phyloP scores from a whole-genome alignment of 2,888 invertebrate species.

The Melangyna quadrimaculata region DNA sequence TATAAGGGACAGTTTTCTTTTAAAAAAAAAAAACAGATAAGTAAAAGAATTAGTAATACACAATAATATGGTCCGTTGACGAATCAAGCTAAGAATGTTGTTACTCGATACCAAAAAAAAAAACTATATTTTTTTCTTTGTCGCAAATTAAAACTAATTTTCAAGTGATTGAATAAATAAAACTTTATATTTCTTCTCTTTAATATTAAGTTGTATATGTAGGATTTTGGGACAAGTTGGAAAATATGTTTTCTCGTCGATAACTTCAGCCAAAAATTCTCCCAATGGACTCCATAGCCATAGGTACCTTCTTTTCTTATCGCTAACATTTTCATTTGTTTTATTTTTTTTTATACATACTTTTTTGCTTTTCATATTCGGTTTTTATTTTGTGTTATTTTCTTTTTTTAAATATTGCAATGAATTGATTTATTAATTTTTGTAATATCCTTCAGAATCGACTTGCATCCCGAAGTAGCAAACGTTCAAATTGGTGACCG shows the following conservation, averaged over 20 bases:
- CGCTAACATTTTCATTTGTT: constrained; percentile 36
- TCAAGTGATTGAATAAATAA: background rate
- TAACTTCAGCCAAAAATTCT: constrained; percentile 87
- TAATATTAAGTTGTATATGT: constrained; percentile 80
- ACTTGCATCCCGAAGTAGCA: constrained; percentile 90
- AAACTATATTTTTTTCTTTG: background rate
- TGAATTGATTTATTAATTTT: background rate
- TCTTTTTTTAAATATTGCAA: background rate
- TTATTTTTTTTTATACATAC: constrained; percentile 47
- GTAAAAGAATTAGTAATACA: background rate
- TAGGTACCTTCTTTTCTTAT: constrained; percentile 83
- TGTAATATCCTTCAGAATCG: constrained; percentile 84
- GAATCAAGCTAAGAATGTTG: background rate
- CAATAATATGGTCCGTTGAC: background rate
- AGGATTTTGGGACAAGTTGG: constrained; percentile 86
- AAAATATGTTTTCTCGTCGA: constrained; percentile 86
- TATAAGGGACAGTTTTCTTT: background rate
- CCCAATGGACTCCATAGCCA: constrained; percentile 88
- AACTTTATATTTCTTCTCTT: constrained; percentile 39
- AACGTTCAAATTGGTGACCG: constrained; percentile 95
- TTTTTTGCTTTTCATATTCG: constrained; percentile 8
- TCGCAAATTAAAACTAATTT: background rate
- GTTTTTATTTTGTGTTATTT: background rate
- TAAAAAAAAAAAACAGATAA: background rate
- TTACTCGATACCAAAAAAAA: background rate